Evolutionary conservation across 2,113 vertebrate genomes (phyloP).

Genomic region (Elaphurus davidianus): DNA sequence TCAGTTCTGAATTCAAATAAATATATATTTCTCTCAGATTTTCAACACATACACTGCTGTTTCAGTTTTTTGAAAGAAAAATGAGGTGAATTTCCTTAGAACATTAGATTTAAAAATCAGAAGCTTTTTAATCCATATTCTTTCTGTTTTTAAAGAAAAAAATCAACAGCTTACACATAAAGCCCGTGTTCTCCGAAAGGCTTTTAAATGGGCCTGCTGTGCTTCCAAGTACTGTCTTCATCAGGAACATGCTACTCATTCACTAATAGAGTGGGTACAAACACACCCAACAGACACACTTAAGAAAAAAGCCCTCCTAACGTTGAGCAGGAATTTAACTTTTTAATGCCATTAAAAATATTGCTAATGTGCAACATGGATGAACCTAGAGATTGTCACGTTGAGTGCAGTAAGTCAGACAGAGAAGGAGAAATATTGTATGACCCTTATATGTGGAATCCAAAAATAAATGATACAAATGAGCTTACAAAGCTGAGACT

Average conservation of each 20-base stretch:
- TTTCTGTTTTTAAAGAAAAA: conserved; percentile 32
- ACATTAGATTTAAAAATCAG: not conserved
- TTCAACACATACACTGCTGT: not conserved
- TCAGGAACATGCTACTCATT: not conserved
- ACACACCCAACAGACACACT: not conserved
- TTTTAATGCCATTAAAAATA: not conserved
- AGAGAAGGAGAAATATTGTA: not conserved
- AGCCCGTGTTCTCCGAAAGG: not conserved
- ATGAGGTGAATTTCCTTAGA: not conserved
- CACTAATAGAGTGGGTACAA: not conserved
- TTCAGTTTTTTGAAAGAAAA: not conserved
- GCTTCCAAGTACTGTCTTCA: not conserved
- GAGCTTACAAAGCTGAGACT: not conserved
- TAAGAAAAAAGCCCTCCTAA: not conserved
- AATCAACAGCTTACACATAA: not conserved
- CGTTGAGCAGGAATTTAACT: not conserved
- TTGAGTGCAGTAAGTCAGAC: not conserved
- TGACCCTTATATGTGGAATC: not conserved
- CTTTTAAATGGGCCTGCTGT: not conserved
- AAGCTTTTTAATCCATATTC: not conserved
- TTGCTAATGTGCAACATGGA: not conserved
- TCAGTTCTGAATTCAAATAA: conserved; percentile 19
- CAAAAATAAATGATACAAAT: not conserved
- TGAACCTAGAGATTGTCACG: not conserved
- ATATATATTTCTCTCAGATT: not conserved